Percentiles rank a stretch among this genome's conserved stretches.
phyloP scores from a whole-genome alignment of 2,888 invertebrate species.

The Diploptera punctata region DNA sequence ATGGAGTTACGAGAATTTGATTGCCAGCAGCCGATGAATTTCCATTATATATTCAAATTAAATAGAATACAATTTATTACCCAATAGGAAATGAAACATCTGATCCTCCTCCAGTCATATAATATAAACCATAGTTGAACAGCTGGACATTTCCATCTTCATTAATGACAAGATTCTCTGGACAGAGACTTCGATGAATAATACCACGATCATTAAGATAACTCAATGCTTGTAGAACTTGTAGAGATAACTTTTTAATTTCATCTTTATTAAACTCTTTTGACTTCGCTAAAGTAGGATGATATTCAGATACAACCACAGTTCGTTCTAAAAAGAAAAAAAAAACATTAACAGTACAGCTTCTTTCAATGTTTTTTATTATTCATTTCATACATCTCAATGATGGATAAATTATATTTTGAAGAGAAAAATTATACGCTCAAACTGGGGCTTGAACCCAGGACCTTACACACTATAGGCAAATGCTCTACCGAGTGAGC shows the following conservation, averaged over 20 bases:
- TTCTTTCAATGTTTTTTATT: too few relatives aligned
- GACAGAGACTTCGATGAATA: slow-evolving; percentile 80
- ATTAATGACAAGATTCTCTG: slow-evolving; percentile 83
- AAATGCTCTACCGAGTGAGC: too few relatives aligned
- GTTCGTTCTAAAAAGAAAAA: slow-evolving; percentile 70
- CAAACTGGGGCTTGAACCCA: too few relatives aligned
- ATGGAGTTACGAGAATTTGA: too few relatives aligned
- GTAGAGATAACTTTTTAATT: slow-evolving; percentile 70
- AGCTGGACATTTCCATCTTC: slow-evolving; percentile 77
- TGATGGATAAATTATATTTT: too few relatives aligned
- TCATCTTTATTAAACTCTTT: slow-evolving; percentile 58
- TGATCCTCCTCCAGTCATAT: slow-evolving; percentile 86
- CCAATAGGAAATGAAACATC: slow-evolving; percentile 91
- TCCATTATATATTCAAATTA: too few relatives aligned
- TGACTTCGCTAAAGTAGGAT: slow-evolving; percentile 67
- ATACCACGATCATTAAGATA: slow-evolving; percentile 76
- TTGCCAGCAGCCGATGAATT: too few relatives aligned
- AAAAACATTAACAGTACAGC: too few relatives aligned
- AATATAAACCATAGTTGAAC: slow-evolving; percentile 92
- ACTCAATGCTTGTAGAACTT: slow-evolving; percentile 74
- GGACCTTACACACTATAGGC: too few relatives aligned
- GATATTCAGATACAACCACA: slow-evolving; percentile 82
- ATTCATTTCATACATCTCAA: too few relatives aligned
- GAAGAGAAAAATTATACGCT: too few relatives aligned
- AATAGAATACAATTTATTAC: slow-evolving; percentile 57